phyloP scores from a whole-genome alignment of 2,797 vertebrate genomes.

The Dermochelys coriacea region DNA sequence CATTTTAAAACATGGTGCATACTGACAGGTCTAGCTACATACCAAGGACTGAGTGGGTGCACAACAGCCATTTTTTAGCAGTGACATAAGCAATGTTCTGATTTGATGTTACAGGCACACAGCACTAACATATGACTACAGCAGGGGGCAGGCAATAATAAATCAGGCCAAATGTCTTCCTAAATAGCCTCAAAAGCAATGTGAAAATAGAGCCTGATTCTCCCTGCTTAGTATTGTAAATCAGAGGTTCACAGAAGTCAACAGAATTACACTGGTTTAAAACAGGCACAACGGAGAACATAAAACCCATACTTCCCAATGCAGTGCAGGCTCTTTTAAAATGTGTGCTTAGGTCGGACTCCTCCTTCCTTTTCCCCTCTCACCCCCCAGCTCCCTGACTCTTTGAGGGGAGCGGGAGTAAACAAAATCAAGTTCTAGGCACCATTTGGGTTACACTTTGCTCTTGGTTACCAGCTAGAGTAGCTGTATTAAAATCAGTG shows the following conservation, averaged over 20 bases:
- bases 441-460: background rate
- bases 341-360: background rate
- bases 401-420: background rate
- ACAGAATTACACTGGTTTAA: background rate
- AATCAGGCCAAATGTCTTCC: background rate
- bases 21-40: background rate
- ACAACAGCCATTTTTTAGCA: background rate
- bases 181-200: background rate
- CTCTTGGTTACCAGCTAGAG: background rate
- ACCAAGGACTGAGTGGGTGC: background rate
- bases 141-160: background rate
- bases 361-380: background rate
- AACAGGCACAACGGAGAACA: background rate
- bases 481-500: background rate
- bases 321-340: background rate
- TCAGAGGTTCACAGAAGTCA: background rate
- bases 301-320: background rate
- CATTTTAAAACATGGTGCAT: background rate
- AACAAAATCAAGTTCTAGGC: background rate
- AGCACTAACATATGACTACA: background rate
- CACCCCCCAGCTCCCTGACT: accelerated
- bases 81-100: background rate
- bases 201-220: background rate
- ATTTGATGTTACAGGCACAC: background rate
- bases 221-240: background rate